Evolutionary conservation across 2,113 vertebrate species (phyloP).

Genomic region (Turdus rufiventris): DNA sequence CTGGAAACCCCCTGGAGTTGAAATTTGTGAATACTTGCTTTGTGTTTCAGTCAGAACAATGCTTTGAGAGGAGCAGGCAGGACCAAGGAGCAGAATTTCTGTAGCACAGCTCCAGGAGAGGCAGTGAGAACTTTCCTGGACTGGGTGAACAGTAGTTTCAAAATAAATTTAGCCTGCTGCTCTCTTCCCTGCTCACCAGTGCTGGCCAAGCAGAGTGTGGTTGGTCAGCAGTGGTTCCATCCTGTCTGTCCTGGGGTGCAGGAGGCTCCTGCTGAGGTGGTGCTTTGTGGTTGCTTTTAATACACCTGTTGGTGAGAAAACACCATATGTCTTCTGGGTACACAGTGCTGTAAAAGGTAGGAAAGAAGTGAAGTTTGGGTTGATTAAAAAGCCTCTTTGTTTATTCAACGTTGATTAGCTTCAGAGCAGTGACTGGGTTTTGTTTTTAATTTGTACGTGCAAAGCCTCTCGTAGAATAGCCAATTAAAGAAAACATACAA

Average conservation of each 20-base stretch:
- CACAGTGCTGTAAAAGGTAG: background rate
- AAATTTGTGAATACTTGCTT: background rate
- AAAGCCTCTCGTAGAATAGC: background rate
- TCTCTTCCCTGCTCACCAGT: background rate
- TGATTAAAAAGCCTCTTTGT: constrained; percentile 48
- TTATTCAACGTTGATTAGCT: constrained; percentile 33
- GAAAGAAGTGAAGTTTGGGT: constrained; percentile 41
- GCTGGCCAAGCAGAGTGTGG: background rate
- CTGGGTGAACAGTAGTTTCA: background rate
- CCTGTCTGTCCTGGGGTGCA: accelerated
- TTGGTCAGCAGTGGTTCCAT: background rate
- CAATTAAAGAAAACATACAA: constrained; percentile 27
- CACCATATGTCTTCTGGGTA: background rate
- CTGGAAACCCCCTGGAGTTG: background rate
- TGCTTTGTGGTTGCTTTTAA: background rate
- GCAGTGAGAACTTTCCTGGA: background rate
- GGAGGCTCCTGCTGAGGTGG: background rate
- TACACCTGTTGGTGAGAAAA: background rate
- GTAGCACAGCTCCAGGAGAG: background rate
- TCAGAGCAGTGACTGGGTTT: background rate
- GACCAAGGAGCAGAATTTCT: background rate
- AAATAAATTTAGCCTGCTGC: background rate
- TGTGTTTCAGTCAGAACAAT: background rate
- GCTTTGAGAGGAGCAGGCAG: background rate
- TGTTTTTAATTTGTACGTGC: background rate